phyloP scores from a whole-genome alignment of 2,888 invertebrate genomes.

The Cataglyphis rosenhaueri region DNA sequence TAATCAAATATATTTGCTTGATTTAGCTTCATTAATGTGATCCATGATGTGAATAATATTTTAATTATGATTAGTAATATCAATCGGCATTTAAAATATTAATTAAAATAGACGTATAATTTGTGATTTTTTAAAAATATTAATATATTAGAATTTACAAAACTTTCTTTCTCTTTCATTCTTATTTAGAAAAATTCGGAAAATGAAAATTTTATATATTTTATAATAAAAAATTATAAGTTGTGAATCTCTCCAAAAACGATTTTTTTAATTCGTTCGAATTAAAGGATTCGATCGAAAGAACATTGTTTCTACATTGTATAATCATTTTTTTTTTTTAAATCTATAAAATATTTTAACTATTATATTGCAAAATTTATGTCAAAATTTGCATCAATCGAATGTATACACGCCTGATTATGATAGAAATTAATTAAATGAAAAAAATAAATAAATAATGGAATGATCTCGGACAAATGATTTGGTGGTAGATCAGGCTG shows the following conservation, averaged over 20 bases:
- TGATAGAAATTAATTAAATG: slow-evolving; percentile 18
- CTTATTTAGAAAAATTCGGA: background rate
- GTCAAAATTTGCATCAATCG: too few species aligned
- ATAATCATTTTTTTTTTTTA: background rate
- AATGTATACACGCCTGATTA: background rate
- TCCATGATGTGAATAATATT: background rate
- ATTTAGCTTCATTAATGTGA: slow-evolving; percentile 11
- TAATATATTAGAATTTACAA: background rate
- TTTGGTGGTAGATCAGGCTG: slow-evolving; percentile 71
- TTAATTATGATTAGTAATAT: slow-evolving; percentile 4
- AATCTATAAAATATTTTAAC: background rate
- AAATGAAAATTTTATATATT: background rate
- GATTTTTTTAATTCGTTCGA: background rate
- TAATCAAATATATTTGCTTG: background rate
- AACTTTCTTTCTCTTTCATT: background rate
- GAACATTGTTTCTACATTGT: background rate
- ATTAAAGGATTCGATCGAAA: background rate
- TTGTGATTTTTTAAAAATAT: background rate
- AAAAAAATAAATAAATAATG: background rate
- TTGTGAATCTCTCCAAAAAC: background rate
- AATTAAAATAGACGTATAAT: background rate
- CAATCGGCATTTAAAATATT: background rate
- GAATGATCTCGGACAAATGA: background rate
- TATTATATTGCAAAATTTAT: background rate
- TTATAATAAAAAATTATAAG: slow-evolving; percentile 18